Conservation (phyloP, 2,888 invertebrate genomes). For the Lasioglossum zephyrum region DNA sequence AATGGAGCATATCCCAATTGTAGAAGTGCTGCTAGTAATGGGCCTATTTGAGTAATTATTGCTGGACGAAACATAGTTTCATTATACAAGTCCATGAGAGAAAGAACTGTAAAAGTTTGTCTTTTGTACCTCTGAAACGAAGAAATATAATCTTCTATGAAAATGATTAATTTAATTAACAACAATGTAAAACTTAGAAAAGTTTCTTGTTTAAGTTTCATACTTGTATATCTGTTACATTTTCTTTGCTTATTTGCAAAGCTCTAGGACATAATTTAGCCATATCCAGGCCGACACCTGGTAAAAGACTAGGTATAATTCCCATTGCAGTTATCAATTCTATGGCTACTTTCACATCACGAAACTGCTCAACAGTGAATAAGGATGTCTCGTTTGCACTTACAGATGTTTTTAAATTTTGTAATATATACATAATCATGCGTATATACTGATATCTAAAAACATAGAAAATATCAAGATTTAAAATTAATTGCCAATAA, state of each 20-base stretch:
- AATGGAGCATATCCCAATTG: conserved; percentile 89
- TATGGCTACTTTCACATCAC: conserved; percentile 87
- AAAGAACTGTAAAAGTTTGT: conserved; percentile 86
- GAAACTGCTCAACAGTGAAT: conserved; percentile 89
- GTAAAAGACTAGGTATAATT: conserved; percentile 88
- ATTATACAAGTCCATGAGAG: conserved; percentile 83
- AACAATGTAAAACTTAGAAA: background rate
- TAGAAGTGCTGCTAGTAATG: conserved; percentile 88
- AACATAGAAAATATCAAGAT: conserved; percentile 28
- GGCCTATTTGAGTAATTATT: conserved; percentile 74
- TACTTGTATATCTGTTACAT: conserved; percentile 84
- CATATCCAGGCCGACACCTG: conserved; percentile 87
- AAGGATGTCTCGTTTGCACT: conserved; percentile 64
- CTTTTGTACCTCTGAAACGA: conserved; percentile 85
- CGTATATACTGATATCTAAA: conserved; percentile 74
- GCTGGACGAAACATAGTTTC: conserved; percentile 72
- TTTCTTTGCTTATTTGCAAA: conserved; percentile 79
- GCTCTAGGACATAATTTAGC: conserved; percentile 84
- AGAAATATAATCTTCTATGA: background rate
- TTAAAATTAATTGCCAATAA: background rate
- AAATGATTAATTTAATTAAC: background rate
- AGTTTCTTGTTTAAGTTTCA: conserved; percentile 13
- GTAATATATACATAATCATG: conserved; percentile 66
- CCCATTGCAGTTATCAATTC: conserved; percentile 89
- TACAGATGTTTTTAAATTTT: conserved; percentile 63